A percentile compares a stretch with the other conserved stretches of the same genome.
phyloP scores from a whole-genome alignment of 2,888 invertebrate genomes.

The Hipparchia sbordonii region DNA sequence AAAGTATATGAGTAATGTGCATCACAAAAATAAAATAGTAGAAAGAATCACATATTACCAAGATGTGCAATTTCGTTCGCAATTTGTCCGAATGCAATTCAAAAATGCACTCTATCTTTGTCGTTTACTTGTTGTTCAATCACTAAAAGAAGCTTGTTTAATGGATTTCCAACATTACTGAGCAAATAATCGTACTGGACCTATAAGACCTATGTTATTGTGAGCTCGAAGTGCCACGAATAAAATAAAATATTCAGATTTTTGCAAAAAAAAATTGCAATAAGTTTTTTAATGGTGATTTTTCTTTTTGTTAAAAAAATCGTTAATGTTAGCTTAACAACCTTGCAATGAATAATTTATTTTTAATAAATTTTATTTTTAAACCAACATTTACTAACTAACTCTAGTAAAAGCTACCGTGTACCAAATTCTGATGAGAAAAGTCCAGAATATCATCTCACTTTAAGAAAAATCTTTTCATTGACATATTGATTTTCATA shows the following conservation, averaged over 20 bases:
- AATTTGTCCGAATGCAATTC: constrained; percentile 75
- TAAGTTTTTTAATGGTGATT: not conserved
- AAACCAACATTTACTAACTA: too few species aligned
- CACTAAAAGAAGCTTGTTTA: constrained; percentile 81
- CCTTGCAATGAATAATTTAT: too few species aligned
- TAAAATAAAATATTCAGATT: not conserved
- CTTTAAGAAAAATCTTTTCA: too few species aligned
- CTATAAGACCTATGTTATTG: constrained; percentile 59
- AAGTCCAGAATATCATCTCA: too few species aligned
- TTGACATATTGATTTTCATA: too few species aligned
- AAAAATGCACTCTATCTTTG: constrained; percentile 70
- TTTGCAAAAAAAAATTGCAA: too few species aligned
- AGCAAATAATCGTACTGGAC: constrained; percentile 80
- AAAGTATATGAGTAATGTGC: too few species aligned
- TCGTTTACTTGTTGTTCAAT: constrained; percentile 75
- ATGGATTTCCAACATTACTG: constrained; percentile 82
- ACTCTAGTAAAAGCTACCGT: too few species aligned
- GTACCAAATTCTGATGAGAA: too few species aligned
- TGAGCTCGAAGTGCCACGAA: constrained; percentile 22
- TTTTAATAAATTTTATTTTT: too few species aligned
- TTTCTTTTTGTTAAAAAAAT: too few species aligned
- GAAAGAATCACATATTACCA: constrained; percentile 33
- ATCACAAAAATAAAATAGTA: constrained; percentile 19
- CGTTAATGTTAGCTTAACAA: too few species aligned
- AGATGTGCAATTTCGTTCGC: constrained; percentile 66